Conservation (phyloP, 37 sponge, comb jelly and placozoan genomes). For the Agelas oroides region DNA sequence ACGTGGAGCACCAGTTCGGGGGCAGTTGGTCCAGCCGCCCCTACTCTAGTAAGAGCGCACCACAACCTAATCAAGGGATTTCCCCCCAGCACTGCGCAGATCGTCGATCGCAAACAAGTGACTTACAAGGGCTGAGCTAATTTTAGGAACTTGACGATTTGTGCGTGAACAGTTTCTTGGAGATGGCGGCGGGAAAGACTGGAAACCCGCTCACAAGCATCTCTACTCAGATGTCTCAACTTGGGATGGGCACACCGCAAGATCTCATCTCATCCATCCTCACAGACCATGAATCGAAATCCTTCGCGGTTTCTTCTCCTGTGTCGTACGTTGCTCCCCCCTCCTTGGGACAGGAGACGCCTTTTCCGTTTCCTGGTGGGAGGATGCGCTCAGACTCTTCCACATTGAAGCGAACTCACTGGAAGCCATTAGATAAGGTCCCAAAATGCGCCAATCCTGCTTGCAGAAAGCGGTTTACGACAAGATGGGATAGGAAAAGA, state of each 20-base stretch:
- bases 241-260: constrained; percentile 5
- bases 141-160: too few relatives aligned
- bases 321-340: not conserved
- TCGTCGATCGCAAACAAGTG: too few relatives aligned
- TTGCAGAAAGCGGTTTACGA: constrained; percentile 33
- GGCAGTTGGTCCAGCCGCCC: too few relatives aligned
- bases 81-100: too few relatives aligned
- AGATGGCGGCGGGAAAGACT: too few relatives aligned
- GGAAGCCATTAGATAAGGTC: constrained; percentile 16
- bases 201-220: not conserved
- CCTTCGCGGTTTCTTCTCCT: not conserved
- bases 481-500: not conserved
- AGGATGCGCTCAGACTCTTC: not conserved
- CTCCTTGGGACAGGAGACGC: too few relatives aligned
- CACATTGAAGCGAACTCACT: constrained; percentile 39
- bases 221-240: not conserved
- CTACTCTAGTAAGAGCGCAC: too few relatives aligned
- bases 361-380: not conserved
- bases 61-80: too few relatives aligned
- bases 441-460: constrained; percentile 37
- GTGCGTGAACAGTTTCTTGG: too few relatives aligned
- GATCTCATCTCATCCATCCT: constrained; percentile 31
- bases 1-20: too few relatives aligned
- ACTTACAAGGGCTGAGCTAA: too few relatives aligned
- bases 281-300: not conserved